Percentiles rank a stretch among this genome's conserved stretches.
Evolutionary conservation across 2,113 vertebrate genomes (phyloP).

Genomic region (Hydrochoerus hydrochaeris): DNA sequence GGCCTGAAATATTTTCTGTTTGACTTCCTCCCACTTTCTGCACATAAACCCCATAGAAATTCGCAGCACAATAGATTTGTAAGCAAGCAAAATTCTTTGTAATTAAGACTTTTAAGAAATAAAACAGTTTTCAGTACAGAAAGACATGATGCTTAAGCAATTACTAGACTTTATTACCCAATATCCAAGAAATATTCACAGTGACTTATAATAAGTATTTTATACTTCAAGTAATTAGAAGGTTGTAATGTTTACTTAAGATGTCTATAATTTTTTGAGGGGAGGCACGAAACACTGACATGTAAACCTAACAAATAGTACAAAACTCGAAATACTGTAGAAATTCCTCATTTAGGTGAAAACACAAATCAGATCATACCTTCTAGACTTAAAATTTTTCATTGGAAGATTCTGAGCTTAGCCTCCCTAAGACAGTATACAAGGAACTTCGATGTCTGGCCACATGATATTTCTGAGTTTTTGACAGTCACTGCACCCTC

Average conservation of each 20-base stretch:
- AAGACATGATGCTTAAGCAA: neutral
- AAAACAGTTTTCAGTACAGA: neutral
- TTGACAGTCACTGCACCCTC: no score
- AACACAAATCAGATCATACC: neutral
- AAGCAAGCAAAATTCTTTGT: neutral
- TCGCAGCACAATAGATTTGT: neutral
- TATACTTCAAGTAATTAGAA: neutral
- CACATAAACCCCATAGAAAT: neutral
- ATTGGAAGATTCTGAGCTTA: neutral
- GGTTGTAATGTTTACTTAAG: neutral
- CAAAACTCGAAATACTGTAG: neutral
- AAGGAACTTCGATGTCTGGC: neutral
- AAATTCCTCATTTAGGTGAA: neutral
- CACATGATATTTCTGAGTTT: neutral
- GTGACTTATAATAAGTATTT: neutral
- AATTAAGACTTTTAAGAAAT: neutral
- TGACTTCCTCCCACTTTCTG: neutral
- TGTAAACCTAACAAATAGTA: no score
- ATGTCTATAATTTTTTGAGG: neutral
- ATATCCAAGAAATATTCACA: neutral
- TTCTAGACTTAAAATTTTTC: neutral
- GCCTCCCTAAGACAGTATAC: neutral
- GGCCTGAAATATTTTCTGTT: neutral
- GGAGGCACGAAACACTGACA: neutral
- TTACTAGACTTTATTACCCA: neutral